These are phyloP conservation scores for Luehdorfia chinensis DNA, from an alignment of 1,140 invertebrate species.

Conservation along the genomic window DNA sequence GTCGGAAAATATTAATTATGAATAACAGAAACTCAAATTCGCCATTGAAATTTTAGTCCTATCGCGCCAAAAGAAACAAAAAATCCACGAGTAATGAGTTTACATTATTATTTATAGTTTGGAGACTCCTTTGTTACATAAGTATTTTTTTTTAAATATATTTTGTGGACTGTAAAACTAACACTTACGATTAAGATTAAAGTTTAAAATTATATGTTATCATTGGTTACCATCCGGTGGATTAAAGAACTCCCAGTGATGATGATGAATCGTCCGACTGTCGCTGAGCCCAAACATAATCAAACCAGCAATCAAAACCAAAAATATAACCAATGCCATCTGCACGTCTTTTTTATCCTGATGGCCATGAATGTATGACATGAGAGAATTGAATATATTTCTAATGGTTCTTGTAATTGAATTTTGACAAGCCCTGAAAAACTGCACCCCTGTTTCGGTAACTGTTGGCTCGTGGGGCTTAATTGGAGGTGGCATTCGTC, in stretches of 20 bases:
- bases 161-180: conserved; percentile 13
- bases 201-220: neutral
- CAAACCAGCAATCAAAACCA: conserved; percentile 85
- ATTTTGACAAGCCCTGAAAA: conserved; percentile 80
- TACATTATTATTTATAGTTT: too few species aligned
- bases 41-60: too few species aligned
- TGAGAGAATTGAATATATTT: conserved; percentile 81
- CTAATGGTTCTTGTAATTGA: conserved; percentile 81
- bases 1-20: too few species aligned
- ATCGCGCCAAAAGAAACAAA: too few species aligned
- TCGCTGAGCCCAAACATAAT: conserved; percentile 84
- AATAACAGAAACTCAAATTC: too few species aligned
- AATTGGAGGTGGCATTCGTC: conserved; percentile 53
- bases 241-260: conserved; percentile 91
- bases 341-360: conserved; percentile 84
- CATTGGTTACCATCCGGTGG: conserved; percentile 78
- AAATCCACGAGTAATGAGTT: too few species aligned
- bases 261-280: conserved; percentile 84
- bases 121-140: too few species aligned
- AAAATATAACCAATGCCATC: conserved; percentile 84
- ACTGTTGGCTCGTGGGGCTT: conserved; percentile 77
- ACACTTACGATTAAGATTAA: conserved; percentile 14
- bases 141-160: too few species aligned
- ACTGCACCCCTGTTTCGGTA: conserved; percentile 80
- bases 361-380: conserved; percentile 75